Evolutionary conservation across 2,113 vertebrate species (phyloP).

Genomic region (Psittacara wagleri): DNA sequence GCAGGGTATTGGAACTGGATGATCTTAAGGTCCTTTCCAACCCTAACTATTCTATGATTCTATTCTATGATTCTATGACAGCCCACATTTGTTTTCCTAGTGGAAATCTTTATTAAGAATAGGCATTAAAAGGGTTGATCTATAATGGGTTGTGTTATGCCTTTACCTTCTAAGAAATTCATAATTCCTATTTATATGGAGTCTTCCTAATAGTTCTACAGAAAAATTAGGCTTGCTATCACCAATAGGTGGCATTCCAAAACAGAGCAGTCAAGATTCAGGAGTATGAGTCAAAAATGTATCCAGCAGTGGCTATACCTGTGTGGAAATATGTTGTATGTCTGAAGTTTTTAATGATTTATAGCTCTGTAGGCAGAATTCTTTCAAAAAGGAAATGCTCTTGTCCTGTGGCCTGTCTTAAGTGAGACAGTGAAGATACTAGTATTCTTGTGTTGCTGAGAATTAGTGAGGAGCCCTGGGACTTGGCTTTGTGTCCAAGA

Average conservation of each 20-base stretch:
- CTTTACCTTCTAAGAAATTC: not conserved
- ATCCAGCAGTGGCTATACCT: not conserved
- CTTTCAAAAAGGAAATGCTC: not conserved
- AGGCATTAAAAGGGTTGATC: not conserved
- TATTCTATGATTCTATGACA: not conserved
- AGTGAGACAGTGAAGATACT: not conserved
- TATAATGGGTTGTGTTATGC: not conserved
- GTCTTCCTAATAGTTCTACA: not conserved
- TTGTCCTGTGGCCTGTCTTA: not conserved
- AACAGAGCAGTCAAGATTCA: not conserved
- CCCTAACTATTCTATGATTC: not conserved
- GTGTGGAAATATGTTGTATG: not conserved
- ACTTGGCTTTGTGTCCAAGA: not conserved
- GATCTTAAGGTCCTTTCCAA: too few species aligned
- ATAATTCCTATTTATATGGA: not conserved
- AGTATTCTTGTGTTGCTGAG: not conserved
- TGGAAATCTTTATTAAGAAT: not conserved
- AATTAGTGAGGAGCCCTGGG: not conserved
- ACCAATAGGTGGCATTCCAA: slow-evolving; percentile 49
- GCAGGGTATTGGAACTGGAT: too few species aligned
- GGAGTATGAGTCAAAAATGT: not conserved
- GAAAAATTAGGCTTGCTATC: not conserved
- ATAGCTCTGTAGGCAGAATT: not conserved
- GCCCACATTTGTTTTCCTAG: not conserved
- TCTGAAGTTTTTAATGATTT: not conserved